Evolutionary conservation across 2,797 vertebrate species (phyloP).

Genomic region (Distichodus sexfasciatus): DNA sequence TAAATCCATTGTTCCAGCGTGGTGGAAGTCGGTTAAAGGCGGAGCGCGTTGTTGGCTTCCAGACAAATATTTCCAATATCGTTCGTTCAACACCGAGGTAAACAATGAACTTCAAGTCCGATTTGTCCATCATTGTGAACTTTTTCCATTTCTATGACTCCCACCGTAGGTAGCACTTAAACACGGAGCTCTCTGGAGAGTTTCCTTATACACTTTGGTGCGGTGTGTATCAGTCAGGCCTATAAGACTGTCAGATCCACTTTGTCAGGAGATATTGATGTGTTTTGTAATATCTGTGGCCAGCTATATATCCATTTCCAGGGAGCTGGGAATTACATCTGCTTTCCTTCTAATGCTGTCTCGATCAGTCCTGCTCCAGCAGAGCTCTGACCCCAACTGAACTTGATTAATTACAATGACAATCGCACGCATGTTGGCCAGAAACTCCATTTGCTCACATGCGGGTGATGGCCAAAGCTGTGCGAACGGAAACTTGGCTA

Average conservation of each 20-base stretch:
- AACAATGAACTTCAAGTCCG: conserved; percentile 19
- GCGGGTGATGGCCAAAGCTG: conserved; percentile 9
- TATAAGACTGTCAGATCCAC: conserved; percentile 30
- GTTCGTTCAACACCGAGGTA: conserved; percentile 5
- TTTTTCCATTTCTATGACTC: conserved; percentile 12
- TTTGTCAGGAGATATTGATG: conserved; percentile 22
- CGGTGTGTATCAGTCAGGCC: conserved; percentile 12
- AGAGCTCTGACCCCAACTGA: conserved; percentile 7
- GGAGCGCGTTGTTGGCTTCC: background rate
- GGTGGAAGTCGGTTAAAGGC: background rate
- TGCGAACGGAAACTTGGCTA: conserved; percentile 21
- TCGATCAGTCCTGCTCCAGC: too few relatives aligned
- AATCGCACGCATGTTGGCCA: conserved; percentile 1
- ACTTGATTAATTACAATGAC: conserved; percentile 1
- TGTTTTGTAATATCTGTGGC: background rate
- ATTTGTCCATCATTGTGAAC: conserved; percentile 22
- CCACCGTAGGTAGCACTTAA: conserved; percentile 31
- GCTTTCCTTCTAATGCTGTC: too few relatives aligned
- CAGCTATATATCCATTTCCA: background rate
- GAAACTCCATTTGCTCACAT: conserved; percentile 7
- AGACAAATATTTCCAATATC: conserved; percentile 11
- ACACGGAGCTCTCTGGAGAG: conserved; percentile 17
- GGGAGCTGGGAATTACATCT: background rate
- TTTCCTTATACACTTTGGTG: conserved; percentile 12
- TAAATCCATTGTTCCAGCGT: conserved; percentile 5